Conservation (phyloP, 2,113 vertebrate species). For the Fregetta grallaria region DNA sequence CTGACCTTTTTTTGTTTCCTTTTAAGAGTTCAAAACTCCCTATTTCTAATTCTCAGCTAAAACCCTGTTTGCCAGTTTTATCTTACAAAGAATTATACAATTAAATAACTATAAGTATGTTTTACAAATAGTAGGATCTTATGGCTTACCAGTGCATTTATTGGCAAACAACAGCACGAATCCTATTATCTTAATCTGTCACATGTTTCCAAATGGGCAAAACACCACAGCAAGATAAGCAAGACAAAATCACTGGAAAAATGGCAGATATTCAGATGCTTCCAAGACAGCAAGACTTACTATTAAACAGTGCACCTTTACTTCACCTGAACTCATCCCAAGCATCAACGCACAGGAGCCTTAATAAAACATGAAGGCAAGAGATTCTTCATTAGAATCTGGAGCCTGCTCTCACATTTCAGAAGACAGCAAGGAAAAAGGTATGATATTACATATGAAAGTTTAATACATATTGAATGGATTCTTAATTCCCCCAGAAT, state of each 20-base stretch:
- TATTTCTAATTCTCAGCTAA: not conserved
- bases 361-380: slow-evolving; percentile 38
- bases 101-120: not conserved
- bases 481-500: not conserved
- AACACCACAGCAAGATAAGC: not conserved
- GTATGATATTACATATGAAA: not conserved
- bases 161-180: not conserved
- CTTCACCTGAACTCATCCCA: not conserved
- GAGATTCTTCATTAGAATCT: slow-evolving; percentile 2
- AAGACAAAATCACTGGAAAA: not conserved
- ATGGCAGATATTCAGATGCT: not conserved
- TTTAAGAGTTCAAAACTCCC: not conserved
- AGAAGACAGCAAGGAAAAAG: not conserved
- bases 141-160: not conserved
- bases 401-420: not conserved
- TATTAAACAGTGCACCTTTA: not conserved
- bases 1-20: not conserved
- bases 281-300: not conserved
- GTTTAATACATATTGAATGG: slow-evolving; percentile 21
- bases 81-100: not conserved
- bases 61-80: not conserved
- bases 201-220: not conserved
- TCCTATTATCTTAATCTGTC: not conserved
- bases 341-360: not conserved
- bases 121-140: not conserved